Evolutionary conservation across 2,888 invertebrate genomes (phyloP).

Genomic region (Cephus runcator): DNA sequence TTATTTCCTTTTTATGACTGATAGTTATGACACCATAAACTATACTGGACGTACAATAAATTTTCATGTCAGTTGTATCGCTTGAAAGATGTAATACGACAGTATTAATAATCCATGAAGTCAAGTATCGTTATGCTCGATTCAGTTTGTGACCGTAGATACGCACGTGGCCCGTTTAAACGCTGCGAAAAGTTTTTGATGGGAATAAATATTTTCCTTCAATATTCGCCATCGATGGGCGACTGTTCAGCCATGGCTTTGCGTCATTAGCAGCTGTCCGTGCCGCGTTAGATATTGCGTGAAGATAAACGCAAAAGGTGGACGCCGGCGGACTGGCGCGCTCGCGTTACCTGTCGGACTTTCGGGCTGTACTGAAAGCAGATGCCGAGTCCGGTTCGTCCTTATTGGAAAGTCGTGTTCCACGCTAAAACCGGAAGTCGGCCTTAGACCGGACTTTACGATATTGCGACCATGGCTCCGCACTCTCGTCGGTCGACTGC

Average conservation of each 20-base stretch:
- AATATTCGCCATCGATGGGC: neutral
- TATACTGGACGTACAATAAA: neutral
- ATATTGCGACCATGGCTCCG: neutral
- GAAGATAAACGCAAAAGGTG: constrained; percentile 45
- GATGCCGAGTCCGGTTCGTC: constrained; percentile 39
- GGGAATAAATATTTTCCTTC: neutral
- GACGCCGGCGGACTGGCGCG: constrained; percentile 32
- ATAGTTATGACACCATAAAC: neutral
- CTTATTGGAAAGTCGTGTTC: constrained; percentile 62
- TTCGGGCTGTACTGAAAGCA: constrained; percentile 40
- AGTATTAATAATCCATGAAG: no score
- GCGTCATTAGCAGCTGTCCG: constrained; percentile 18
- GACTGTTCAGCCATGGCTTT: constrained; percentile 15
- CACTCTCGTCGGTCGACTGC: neutral
- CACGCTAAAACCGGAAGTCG: constrained; percentile 55
- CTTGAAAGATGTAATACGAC: neutral
- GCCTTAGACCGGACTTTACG: constrained; percentile 5
- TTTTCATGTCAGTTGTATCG: neutral
- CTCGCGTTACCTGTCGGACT: constrained; percentile 42
- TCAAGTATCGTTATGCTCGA: neutral
- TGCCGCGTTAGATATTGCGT: constrained; percentile 48
- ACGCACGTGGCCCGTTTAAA: neutral
- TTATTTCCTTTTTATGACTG: neutral
- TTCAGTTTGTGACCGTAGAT: neutral
- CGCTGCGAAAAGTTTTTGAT: neutral